A percentile compares a stretch with the other conserved stretches of the same genome.
phyloP scores from a whole-genome alignment of 2,888 invertebrate species.

The Thecocarcelia acutangulata region DNA sequence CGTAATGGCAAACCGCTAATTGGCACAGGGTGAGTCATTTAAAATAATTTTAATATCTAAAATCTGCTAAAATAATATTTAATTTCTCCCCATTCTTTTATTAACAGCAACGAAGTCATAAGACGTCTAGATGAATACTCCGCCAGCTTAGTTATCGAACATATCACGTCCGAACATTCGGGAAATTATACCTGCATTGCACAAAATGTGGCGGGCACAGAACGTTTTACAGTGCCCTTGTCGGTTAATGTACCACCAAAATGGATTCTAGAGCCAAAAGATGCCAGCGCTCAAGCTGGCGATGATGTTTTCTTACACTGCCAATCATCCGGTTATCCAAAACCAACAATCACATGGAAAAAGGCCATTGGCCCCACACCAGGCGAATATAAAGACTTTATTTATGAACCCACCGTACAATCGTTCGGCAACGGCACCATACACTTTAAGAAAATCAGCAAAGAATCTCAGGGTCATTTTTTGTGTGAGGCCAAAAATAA shows the following conservation, averaged over 20 bases:
- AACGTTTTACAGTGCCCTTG: constrained; percentile 89
- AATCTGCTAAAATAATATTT: too few relatives aligned
- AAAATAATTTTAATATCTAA: too few relatives aligned
- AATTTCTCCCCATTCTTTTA: too few relatives aligned
- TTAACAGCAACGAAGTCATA: constrained; percentile 82
- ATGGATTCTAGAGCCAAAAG: constrained; percentile 92
- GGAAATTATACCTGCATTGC: constrained; percentile 96
- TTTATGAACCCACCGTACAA: constrained; percentile 89
- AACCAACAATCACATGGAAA: constrained; percentile 93
- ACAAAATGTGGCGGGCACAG: constrained; percentile 90
- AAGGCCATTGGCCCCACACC: constrained; percentile 90
- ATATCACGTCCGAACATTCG: constrained; percentile 91
- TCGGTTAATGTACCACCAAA: constrained; percentile 94
- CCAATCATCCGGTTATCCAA: constrained; percentile 95
- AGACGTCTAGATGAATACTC: constrained; percentile 91
- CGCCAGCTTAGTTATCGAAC: constrained; percentile 91
- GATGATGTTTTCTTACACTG: constrained; percentile 93
- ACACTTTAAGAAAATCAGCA: constrained; percentile 90
- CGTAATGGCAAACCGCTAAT: constrained; percentile 91
- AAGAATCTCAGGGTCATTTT: constrained; percentile 94
- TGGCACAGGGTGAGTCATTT: constrained; percentile 83
- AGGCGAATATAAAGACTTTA: constrained; percentile 92
- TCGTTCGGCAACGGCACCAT: constrained; percentile 92
- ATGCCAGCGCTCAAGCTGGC: constrained; percentile 90
- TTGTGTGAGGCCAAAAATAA: constrained; percentile 96